Base-by-base conservation (phyloP, 2,888 invertebrate genomes). In the Ctena decussata region DNA sequence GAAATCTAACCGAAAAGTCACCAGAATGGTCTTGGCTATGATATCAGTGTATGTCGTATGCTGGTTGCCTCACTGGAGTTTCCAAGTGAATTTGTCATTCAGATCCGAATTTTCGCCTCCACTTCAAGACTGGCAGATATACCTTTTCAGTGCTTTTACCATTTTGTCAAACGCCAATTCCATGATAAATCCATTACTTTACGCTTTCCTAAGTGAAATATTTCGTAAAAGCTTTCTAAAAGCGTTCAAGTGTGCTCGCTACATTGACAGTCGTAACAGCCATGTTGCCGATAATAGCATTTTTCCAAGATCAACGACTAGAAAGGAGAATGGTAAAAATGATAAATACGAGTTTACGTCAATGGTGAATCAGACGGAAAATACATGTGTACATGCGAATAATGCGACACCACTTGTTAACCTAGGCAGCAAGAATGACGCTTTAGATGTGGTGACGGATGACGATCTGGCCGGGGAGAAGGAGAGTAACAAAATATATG, bases 1-100 rank as follows among this genome's bases (percentile, higher is more conserved):
- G 82, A 92, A 92, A 70, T 93, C 94, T 0, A 94, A 95, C 80
- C 87, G 93, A 12, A 93, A 94, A 39, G 95, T 95, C 12, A 95
- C 95, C 0, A 91, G 93, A 37, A 93, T 95, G 94, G 95, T 95
- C 0, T 89, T 95, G 32, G 93, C 94, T 6, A 94, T 95, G 46
- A 94, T 95, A 65, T 91, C 93, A 6, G 95, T 95, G 5, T 95
- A 95, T 81, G 91, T 95, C 8, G 86, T 94, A 6, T 95, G 95
- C 84, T 95, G 95, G 95, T 83, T 95, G 72, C 95, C 95, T 8
- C 95, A 95, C 88, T 95, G 95, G 95, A 84, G 92, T 44, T 94
- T 94, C 82, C 95, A 95, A 84, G 92, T 93, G 11, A 82, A 93
- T 60, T 84, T 94, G 27, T 92, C 92, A 35, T 92, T 94, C 78